Evolutionary conservation across 2,888 invertebrate species (phyloP), one percentile per base, ranked within the genome.

Genomic region (Ditula angustiorana): DNA sequence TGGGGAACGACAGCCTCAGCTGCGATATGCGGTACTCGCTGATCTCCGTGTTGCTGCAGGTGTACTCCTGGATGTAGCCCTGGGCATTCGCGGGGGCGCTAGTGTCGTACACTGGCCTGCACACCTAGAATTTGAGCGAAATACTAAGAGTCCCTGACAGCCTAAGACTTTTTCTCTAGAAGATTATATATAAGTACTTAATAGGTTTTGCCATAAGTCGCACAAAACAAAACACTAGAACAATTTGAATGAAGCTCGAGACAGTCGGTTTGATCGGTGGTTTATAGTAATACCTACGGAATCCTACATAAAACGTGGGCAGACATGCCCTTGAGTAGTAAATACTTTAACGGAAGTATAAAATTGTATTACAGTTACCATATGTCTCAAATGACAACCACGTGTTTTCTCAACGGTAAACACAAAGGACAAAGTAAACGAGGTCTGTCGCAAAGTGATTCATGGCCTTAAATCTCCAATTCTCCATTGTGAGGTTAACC

Each of bases 91-190:
- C 75, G 0, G 85, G 75, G 1, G 86, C 74, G 73, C 78, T 44
- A 93, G 90, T 67, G 92, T 82, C 23, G n/a, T 95, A 81, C 37
- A 89, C 80, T 0, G 98, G 98, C 24, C 87, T 80, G 80, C 98
- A 98, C 2, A 90, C 79, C 92, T 92, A 82, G 2, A 83, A 81
- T 28, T 7, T 16, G 16, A 1, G 26, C 5, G 26, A 5, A 26
- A 3, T 26, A 26, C 26, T 26, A 26, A 26, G 5, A n/a, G n/a
- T n/a, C n/a, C n/a, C n/a, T n/a, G n/a, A n/a, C n/a, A n/a, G n/a
- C n/a, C n/a, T n/a, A n/a, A n/a, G n/a, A n/a, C n/a, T n/a, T n/a
- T n/a, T n/a, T n/a, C n/a, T n/a, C n/a, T n/a, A n/a, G n/a, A n/a
- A n/a, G n/a, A n/a, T n/a, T n/a, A n/a, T n/a, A n/a, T n/a, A n/a